Evolutionary conservation across 2,797 vertebrate genomes (phyloP), one percentile per base, ranked within the genome.

Genomic region (Mycteria americana): DNA sequence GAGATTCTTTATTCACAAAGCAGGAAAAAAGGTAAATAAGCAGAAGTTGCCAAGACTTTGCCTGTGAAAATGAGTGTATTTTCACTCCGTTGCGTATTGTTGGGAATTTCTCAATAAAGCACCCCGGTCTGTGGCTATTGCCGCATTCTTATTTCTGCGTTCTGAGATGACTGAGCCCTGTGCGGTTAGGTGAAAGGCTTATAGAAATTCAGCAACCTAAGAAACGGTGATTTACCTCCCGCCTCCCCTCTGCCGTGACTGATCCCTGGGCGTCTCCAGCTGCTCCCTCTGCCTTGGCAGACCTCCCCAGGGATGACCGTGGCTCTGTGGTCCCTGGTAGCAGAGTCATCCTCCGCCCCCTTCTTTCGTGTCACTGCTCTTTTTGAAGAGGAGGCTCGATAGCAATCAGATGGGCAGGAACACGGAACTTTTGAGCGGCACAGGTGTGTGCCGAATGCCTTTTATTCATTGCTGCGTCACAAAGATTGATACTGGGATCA

Each of bases 351-450:
- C 48, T 30, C 35, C 7, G 0, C 16, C n/a, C 13, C 5, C 15
- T 27, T 31, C 79, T 63, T 46, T 13, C 8, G 1, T 51, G 37
- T 37, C 30, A 0, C 30, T 4, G 11, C 69, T 46, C 13, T 39
- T 63, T n/a, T 28, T 11, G 63, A 28, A 37, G 86, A 16, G 18
- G 6, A 57, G 25, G 1, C 85, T 48, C 11, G 0, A 7, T 21
- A 25, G 39, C 25, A 6, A 57, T 31, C 68, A 35, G 56, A 41
- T 22, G 4, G 74, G 56, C 85, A 33, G 46, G 28, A 67, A 11
- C 30, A 8, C 8, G 2, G 41, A 11, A 19, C 46, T 19, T 43
- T 2, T 7, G 57, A 31, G 35, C 0, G 0, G 33, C 86, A 8
- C 17, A 46, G 76, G 43, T 50, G 60, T 24, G 69, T 3, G 14